Conservation (phyloP, 2,888 invertebrate species). For the Trichopoda pennipes region DNA sequence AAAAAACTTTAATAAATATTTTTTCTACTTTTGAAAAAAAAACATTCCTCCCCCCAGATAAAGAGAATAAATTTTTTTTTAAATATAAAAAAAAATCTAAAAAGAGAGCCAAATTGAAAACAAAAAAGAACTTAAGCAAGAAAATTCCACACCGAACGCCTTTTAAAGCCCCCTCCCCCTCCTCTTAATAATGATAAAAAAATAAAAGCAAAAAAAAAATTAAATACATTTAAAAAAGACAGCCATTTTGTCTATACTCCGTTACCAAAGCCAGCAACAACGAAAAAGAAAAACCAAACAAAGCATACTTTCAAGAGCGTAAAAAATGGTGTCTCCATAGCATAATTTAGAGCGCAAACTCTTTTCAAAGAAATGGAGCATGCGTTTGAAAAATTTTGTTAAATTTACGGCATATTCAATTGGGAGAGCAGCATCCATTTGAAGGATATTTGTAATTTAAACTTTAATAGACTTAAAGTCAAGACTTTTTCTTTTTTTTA, state of each 20-base stretch:
- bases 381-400: constrained; percentile 13
- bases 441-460: constrained; percentile 31
- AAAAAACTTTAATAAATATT: constrained; percentile 2
- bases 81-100: constrained; percentile 2
- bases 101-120: constrained; percentile 21
- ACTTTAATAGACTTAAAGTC: constrained; percentile 62
- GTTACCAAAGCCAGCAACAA: neutral
- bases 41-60: neutral
- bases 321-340: constrained; percentile 51
- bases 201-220: neutral
- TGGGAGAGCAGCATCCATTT: constrained; percentile 57
- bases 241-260: constrained; percentile 63
- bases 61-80: neutral
- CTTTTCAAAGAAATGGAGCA: constrained; percentile 24
- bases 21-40: neutral
- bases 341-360: constrained; percentile 51
- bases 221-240: constrained; percentile 55
- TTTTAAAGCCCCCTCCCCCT: constrained; percentile 15
- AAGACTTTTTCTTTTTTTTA: constrained; percentile 11
- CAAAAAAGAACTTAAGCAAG: neutral
- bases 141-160: constrained; percentile 32
- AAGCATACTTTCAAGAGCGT: constrained; percentile 44
- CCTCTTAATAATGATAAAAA: neutral
- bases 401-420: constrained; percentile 9
- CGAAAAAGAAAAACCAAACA: constrained; percentile 2